These are phyloP conservation scores for Sinhomidia bicolor DNA, from an alignment of 2,888 invertebrate genomes.

Conservation along the genomic window DNA sequence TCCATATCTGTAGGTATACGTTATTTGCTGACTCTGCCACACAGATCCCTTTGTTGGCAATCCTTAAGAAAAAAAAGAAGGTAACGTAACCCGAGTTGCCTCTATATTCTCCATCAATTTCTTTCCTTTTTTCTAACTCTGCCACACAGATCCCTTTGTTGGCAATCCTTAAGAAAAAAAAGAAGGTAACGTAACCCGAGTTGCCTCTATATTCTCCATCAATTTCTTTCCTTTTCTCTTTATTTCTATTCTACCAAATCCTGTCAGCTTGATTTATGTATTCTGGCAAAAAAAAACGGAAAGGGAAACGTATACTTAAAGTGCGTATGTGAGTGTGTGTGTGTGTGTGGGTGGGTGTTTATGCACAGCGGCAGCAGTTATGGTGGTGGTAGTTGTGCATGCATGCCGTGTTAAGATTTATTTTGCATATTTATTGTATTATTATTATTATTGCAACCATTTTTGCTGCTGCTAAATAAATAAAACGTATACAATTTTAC, in stretches of 20 bases:
- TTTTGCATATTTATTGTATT: not conserved
- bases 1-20: not conserved
- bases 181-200: too few species aligned
- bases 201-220: not conserved
- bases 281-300: conserved; percentile 32
- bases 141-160: conserved; percentile 51
- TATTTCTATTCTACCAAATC: not conserved
- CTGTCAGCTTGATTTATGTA: conserved; percentile 70
- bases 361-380: not conserved
- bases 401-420: not conserved
- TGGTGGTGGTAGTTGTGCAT: too few species aligned
- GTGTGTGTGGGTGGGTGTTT: not conserved
- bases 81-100: conserved; percentile 34
- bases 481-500: not conserved
- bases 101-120: not conserved
- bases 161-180: conserved; percentile 37
- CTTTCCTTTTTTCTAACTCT: not conserved
- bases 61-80: conserved; percentile 27
- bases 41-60: conserved; percentile 55
- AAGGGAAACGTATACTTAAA: conserved; percentile 16
- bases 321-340: not conserved
- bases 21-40: too few species aligned
- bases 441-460: not conserved
- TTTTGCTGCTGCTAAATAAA: not conserved
- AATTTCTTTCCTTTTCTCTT: not conserved